Evolutionary conservation across 2,113 vertebrate genomes (phyloP).

Genomic region (Mungos mungo): DNA sequence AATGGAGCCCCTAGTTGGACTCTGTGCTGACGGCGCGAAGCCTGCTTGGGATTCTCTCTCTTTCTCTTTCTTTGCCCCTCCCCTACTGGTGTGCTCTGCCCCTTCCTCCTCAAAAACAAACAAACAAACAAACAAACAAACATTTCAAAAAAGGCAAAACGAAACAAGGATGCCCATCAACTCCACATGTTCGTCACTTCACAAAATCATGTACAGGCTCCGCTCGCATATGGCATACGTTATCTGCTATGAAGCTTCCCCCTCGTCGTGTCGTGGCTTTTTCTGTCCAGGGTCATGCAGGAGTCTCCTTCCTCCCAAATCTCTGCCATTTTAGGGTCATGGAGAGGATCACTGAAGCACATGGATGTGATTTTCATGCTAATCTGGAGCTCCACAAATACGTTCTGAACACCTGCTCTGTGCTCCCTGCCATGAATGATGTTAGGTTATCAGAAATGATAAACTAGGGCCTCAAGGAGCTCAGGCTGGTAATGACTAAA

Average conservation of each 20-base stretch:
- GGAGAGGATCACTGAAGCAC: neutral
- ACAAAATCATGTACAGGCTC: neutral
- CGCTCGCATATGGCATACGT: fast-evolving
- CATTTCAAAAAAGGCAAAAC: neutral
- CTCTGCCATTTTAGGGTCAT: neutral
- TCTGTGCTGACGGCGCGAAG: too few species aligned
- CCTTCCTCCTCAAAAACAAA: too few species aligned
- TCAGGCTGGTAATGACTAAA: conserved; percentile 47
- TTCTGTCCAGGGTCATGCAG: neutral
- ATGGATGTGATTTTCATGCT: neutral
- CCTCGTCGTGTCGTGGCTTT: neutral
- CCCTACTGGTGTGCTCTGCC: too few species aligned
- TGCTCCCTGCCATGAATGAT: neutral
- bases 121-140: too few species aligned
- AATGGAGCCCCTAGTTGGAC: too few species aligned
- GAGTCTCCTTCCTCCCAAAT: neutral
- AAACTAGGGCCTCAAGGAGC: conserved; percentile 53
- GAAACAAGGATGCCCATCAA: neutral
- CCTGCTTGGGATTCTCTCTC: too few species aligned
- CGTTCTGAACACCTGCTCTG: neutral
- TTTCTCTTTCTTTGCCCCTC: too few species aligned
- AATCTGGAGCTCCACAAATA: neutral
- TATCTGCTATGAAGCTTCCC: neutral
- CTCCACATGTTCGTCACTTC: neutral
- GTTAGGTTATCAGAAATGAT: conserved; percentile 33